Evolutionary conservation across 37 sponge, comb jelly and placozoan species (phyloP), one percentile per base, ranked within the genome.

Genomic region (Ephydatia muelleri): DNA sequence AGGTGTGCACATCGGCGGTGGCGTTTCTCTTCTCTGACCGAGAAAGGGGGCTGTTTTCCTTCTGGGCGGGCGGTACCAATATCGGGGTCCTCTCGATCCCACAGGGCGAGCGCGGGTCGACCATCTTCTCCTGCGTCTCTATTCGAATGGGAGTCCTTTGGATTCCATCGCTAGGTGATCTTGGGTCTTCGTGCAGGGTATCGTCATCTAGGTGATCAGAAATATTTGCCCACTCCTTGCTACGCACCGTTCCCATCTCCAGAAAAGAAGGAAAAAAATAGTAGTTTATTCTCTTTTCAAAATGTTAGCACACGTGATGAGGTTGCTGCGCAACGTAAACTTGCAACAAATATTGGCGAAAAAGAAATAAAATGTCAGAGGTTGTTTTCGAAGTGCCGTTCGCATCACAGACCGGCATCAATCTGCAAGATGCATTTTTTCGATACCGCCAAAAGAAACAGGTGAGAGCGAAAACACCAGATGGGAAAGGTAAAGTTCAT

Each of bases 371-470:
- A 48, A 30, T 25, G 78, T 43, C 26, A 5, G 26, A 77, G 35
- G 49, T 40, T 8, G 78, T 48, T 19, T 43, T 43, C 38, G 49
- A 77, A 28, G 49, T 38, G 27, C 49, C 78, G 12, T 38, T 38
- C 31, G 32, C 32, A 82, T 25, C 30, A 25, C 33, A 47, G 12
- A 68, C 66, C 12, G 65, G 25, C 23, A 29, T 35, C 32, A 87
- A 65, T 38, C 85, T 91, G 57, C 92, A 91, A 47, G 88, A 84
- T 38, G 92, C 92, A 40, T 91, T 91, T 65, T 14, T 1, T 5
- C 39, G 69, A 29, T 91, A 74, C 70, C 70, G 72, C 32, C 78
- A 73, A 30, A 72, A 86, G 65, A 77, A 73, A 22, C 85, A 84
- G 64, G 90, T 89, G 3, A n/a, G 70, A 30, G 3, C 22, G 70